Base-by-base conservation (phyloP, 1,140 invertebrate species). In the Eueides isabella region DNA sequence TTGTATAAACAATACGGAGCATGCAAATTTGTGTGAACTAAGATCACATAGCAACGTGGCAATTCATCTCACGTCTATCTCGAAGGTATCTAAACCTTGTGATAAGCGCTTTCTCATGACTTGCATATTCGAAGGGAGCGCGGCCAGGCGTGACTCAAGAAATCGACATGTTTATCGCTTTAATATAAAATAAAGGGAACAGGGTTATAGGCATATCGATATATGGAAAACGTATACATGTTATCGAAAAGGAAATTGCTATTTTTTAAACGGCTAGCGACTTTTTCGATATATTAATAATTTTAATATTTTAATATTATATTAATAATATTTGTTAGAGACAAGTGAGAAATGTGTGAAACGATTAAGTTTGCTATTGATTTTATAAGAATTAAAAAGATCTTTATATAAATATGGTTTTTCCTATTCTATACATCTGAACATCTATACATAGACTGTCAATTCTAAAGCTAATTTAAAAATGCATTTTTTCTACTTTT, bases 101-200 rank as follows among this genome's bases (percentile, higher is more conserved):
- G 91, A 91, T 92, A 92, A 92, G 90, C 91, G 89, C 85, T 88
- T 91, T 92, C 89, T 88, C 89, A 88, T 93, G 90, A 93, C 91
- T 92, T 92, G 91, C 90, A 93, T 91, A 91, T 92, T 86, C 74
- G 74, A 73, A 87, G 87, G 89, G 91, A 85, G 87, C 76, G 86
- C 85, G 86, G 79, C 87, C 87, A 87, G 82, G 87, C 89, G 84
- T 91, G 86, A 78, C 80, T 85, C 81, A 80, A 83, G 72, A 80
- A 85, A 93, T 92, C 91, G 89, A 92, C 91, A 91, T 92, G 87
- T 92, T 92, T 92, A 92, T 92, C 91, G 90, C 90, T 87, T 91
- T 93, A 91, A 92, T 92, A 92, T 92, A 92, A 91, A 91, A 93
- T 89, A 93, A 91, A 91, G 86, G 85, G 89, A 88, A 89, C 80